Percentiles rank a stretch among this genome's conserved stretches.
phyloP scores from a whole-genome alignment of 1,140 invertebrate genomes.

The Sminthurides bifidus region DNA sequence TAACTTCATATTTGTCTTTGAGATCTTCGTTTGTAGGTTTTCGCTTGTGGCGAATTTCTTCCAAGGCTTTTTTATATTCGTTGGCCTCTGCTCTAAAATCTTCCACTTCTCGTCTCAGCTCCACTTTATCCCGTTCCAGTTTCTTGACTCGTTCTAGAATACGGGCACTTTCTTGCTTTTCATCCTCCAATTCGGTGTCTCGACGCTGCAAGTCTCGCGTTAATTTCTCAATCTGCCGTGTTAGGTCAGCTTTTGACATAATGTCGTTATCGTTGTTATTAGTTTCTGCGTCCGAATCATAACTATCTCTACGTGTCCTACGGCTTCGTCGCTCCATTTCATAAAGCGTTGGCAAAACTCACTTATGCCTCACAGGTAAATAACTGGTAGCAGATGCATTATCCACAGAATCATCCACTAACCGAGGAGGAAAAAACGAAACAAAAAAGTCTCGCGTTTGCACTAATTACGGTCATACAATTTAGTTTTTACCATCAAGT shows the following conservation, averaged over 20 bases:
- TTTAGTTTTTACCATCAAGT: no score
- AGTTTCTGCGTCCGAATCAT: background rate
- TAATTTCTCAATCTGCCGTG: constrained; percentile 8
- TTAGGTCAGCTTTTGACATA: constrained; percentile 8
- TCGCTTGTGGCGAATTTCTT: constrained; percentile 15
- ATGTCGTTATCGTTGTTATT: constrained; percentile 9
- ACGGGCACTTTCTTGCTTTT: constrained; percentile 18
- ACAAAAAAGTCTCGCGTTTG: no score
- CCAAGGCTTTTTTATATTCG: constrained; percentile 23
- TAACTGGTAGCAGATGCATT: no score
- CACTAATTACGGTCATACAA: no score
- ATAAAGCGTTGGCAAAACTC: no score
- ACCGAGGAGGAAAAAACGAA: no score
- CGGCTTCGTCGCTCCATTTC: background rate
- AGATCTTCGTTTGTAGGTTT: constrained; percentile 21
- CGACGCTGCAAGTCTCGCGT: constrained; percentile 10
- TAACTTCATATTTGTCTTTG: constrained; percentile 13
- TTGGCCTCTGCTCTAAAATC: constrained; percentile 22
- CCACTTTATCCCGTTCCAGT: constrained; percentile 26
- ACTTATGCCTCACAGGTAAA: no score
- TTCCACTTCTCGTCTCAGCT: constrained; percentile 25
- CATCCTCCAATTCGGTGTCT: constrained; percentile 15
- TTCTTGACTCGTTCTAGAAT: constrained; percentile 20
- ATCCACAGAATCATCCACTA: no score
- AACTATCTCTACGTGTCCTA: constrained; percentile 1